Conservation (phyloP, 1,140 invertebrate species). For the Dolichoris vasculosae region DNA sequence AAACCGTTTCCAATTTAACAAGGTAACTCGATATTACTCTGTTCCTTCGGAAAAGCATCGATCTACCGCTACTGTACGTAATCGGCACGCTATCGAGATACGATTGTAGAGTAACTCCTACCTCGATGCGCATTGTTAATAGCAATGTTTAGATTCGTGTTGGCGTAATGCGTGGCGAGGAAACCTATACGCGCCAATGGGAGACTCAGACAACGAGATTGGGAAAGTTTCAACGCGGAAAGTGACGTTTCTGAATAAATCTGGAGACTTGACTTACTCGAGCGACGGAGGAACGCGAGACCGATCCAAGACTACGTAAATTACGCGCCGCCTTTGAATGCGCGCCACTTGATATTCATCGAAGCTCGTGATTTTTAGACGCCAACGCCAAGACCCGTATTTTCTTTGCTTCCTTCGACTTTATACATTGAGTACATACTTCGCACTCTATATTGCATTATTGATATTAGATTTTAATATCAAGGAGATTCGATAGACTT, state of each 20-base stretch:
- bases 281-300: neutral
- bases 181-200: no score
- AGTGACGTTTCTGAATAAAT: slow-evolving; percentile 67
- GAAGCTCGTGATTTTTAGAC: slow-evolving; percentile 29
- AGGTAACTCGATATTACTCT: slow-evolving; percentile 68
- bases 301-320: neutral
- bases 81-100: neutral
- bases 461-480: slow-evolving; percentile 28
- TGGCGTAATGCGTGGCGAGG: neutral
- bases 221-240: slow-evolving; percentile 61
- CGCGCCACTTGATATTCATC: slow-evolving; percentile 44
- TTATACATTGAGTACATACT: neutral
- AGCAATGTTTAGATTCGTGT: neutral
- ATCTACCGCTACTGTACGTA: neutral
- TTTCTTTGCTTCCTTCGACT: neutral
- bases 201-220: slow-evolving; percentile 59
- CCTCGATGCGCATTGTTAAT: neutral
- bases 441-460: slow-evolving; percentile 3
- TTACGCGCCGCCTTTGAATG: slow-evolving; percentile 40
- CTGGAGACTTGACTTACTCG: slow-evolving; percentile 9
- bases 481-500: neutral
- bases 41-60: slow-evolving; percentile 28
- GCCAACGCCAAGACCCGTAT: neutral
- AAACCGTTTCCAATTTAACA: slow-evolving; percentile 60
- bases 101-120: no score